Evolutionary conservation across 2,113 vertebrate species (phyloP), one percentile per base, ranked within the genome.

Genomic region (Nycticryphes semicollaris): DNA sequence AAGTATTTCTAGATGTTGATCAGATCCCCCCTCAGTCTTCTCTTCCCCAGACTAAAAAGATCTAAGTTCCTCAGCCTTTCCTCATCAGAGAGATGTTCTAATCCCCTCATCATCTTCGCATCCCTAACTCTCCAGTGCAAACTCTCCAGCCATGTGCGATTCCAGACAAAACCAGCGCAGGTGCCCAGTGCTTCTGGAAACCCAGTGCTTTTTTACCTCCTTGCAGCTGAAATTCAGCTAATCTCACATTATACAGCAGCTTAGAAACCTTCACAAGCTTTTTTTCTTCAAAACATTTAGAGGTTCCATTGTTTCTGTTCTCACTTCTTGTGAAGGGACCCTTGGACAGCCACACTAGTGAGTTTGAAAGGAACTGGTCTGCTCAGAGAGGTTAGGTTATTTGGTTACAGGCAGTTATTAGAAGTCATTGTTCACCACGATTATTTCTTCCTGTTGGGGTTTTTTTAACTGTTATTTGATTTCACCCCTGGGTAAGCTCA

Each of bases 391-490:
- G 6, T 13, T 86, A 39, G 79, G 81, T 70, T 77, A 45, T 39
- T 84, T 75, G 19, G 41, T 90, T 86, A 50, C 56, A 77, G 56
- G 21, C 14, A 67, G 33, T 72, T 60, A 56, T 78, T 81, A 86
- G 50, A 67, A 80, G 41, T 41, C 50, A 66, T 62, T 69, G 19
- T 63, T 84, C 23, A 41, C 30, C 27, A 41, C 1, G n/a, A 39
- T 59, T 86, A 74, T 66, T 93, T 77, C 56, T 91, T 93, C 37
- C 76, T 68, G 35, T 62, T 83, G 67, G 48, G 7, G 4, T 84
- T 89, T 86, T 83, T 90, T 92, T 86, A 92, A 91, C 31, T 90
- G 18, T 1, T 56, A 7, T 89, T 94, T 77, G 25, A 88, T 66
- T 84, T 93, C 72, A 75, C 54, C 59, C 10, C n/a, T 78, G n/a